Conservation (phyloP, 2,888 invertebrate genomes). For the Drosophila heteroneura region DNA sequence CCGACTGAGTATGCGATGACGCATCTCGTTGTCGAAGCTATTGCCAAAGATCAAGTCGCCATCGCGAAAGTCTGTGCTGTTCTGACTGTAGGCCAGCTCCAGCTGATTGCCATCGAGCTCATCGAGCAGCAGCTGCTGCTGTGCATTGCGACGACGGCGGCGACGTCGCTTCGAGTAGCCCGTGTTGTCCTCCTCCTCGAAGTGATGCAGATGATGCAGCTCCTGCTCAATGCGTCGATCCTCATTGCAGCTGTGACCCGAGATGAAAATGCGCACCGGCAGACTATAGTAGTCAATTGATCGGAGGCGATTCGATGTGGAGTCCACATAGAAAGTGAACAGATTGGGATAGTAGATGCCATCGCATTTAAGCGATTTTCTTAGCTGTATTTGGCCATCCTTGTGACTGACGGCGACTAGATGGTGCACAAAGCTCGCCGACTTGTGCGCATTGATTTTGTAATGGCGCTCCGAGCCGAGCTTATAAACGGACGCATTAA, state of each 20-base stretch:
- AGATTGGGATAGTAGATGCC: constrained; percentile 93
- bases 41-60: constrained; percentile 87
- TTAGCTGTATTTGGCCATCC: constrained; percentile 91
- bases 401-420: constrained; percentile 91
- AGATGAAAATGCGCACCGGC: constrained; percentile 91
- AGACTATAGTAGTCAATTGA: constrained; percentile 94
- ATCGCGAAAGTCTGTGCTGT: constrained; percentile 83
- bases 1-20: constrained; percentile 86
- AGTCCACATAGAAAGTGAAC: constrained; percentile 94
- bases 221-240: constrained; percentile 88
- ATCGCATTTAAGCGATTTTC: constrained; percentile 91
- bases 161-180: constrained; percentile 87
- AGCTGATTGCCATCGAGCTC: constrained; percentile 60
- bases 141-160: constrained; percentile 71
- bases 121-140: constrained; percentile 36
- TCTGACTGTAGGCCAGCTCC: constrained; percentile 71
- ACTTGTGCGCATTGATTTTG: constrained; percentile 92
- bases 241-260: constrained; percentile 89
- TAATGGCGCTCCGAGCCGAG: constrained; percentile 92
- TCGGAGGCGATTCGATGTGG: constrained; percentile 91
- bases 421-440: constrained; percentile 93
- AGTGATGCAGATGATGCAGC: constrained; percentile 85
- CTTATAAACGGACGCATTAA: constrained; percentile 93
- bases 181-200: constrained; percentile 88
- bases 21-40: constrained; percentile 86